Percentiles rank a stretch among this genome's conserved stretches.
Conservation (phyloP, 2,888 invertebrate genomes). For the Diploptera punctata region DNA sequence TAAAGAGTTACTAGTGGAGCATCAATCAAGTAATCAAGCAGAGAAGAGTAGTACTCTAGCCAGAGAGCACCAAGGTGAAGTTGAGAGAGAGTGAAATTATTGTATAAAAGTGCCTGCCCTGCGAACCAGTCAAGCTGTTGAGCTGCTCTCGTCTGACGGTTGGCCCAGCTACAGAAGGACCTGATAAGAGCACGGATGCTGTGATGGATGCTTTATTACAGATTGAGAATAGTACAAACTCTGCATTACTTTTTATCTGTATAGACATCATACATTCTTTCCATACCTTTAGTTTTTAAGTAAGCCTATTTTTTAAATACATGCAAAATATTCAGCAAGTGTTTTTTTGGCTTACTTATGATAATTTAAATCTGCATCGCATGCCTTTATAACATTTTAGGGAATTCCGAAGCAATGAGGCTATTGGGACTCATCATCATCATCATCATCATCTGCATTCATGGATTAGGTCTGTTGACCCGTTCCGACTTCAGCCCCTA, state of each 20-base stretch:
- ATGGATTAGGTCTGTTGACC: no score
- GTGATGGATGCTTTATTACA: slow-evolving; percentile 30
- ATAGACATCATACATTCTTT: not conserved
- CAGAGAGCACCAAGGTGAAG: slow-evolving; percentile 10
- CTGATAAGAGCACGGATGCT: slow-evolving; percentile 18
- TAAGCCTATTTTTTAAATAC: no score
- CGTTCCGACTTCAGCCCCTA: no score
- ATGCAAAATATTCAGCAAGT: no score
- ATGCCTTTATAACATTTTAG: no score
- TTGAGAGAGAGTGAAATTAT: slow-evolving; percentile 26
- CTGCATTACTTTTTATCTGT: slow-evolving; percentile 2
- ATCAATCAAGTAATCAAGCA: slow-evolving; percentile 30
- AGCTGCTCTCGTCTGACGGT: slow-evolving; percentile 20
- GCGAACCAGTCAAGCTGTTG: slow-evolving; percentile 23
- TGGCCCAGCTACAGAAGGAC: slow-evolving; percentile 16
- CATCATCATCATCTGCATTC: no score
- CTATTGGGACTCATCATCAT: no score
- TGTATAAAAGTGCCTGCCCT: slow-evolving; percentile 23
- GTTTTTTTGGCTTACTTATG: no score
- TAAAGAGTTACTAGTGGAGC: slow-evolving; percentile 18
- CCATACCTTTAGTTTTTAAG: slow-evolving; percentile 11
- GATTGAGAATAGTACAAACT: slow-evolving; percentile 15
- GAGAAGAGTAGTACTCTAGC: slow-evolving; percentile 13
- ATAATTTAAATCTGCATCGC: no score
- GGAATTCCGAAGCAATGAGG: no score